These are phyloP conservation scores for Luffia ferchaultella DNA, from an alignment of 2,888 invertebrate genomes.

Conservation along the genomic window DNA sequence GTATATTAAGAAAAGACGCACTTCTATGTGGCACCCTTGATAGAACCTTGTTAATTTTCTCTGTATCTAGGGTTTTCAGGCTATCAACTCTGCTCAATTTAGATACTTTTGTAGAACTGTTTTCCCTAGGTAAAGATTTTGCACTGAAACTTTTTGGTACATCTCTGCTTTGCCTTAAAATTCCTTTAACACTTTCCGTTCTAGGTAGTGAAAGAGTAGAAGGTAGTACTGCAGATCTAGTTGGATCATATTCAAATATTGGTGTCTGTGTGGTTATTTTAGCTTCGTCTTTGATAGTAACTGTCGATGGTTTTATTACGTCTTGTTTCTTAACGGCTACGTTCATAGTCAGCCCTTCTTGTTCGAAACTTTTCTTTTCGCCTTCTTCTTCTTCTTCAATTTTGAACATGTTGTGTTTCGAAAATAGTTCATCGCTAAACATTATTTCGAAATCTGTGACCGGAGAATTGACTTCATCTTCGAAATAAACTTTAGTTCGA, in stretches of 20 bases:
- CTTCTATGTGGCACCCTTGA: conserved; percentile 53
- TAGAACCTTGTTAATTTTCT: conserved; percentile 46
- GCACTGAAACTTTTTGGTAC: conserved; percentile 44
- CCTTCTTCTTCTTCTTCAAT: conserved; percentile 56
- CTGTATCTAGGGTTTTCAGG: conserved; percentile 47
- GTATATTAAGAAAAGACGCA: conserved; percentile 56
- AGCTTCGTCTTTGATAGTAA: conserved; percentile 50
- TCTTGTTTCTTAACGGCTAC: conserved; percentile 47
- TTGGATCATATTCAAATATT: conserved; percentile 47
- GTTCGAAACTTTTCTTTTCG: conserved; percentile 39
- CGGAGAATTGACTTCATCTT: conserved; percentile 55
- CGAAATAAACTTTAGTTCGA: conserved; percentile 56
- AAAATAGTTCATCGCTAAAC: conserved; percentile 58
- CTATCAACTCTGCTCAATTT: conserved; percentile 51
- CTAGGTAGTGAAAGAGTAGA: conserved; percentile 41
- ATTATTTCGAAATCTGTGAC: conserved; percentile 62
- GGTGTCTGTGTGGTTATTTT: conserved; percentile 48
- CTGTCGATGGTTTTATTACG: conserved; percentile 48
- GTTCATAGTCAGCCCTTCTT: conserved; percentile 53
- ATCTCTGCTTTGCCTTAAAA: conserved; percentile 33
- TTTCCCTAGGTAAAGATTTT: conserved; percentile 37
- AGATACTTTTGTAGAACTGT: conserved; percentile 22
- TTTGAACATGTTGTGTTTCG: conserved; percentile 50
- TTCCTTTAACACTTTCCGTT: conserved; percentile 52
- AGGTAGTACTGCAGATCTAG: conserved; percentile 36